Base-by-base conservation (phyloP, 2,888 invertebrate species). In the Chrysotoxum bicinctum region DNA sequence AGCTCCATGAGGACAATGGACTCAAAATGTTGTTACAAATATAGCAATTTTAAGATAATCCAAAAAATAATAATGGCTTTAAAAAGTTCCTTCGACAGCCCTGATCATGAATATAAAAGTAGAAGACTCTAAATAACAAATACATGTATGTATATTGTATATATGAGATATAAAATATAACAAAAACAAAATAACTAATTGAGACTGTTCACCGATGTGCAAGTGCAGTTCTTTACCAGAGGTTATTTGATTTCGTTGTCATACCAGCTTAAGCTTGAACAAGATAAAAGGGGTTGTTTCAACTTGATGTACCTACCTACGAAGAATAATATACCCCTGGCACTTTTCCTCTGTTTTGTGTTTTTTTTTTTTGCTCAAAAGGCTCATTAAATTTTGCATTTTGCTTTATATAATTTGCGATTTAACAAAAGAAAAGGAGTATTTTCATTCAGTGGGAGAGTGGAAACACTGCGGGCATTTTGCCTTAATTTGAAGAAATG, bases 171-270 rank as follows among this genome's bases (percentile, higher is more conserved):
- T 23, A 26, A 35, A 32, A 21, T 14, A 66, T 23, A 30, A 21
- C 37, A 26, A 32, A 43, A 54, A 43, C 26, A 52, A 48, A 48
- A 32, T 14, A 69, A 60, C 40, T 60, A 78, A 70, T 70, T 54
- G 78, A 72, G 78, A 78, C 35, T 56, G 37, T 56, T 78, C 56
- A 54, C 64, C 30, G 35, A 64, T 37, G 78, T 64, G 58, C 54
- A 77, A 70, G 78, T 64, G 58, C 70, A 77, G 54, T 40, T 37
- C 37, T 45, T 45, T 56, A 32, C 43, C 45, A 35, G 45, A 37
- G 62, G 62, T 78, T 78, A 78, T 78, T 72, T 72, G 70, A 72
- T 72, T 78, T 78, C 56, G 35, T 72, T 64, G 70, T 62, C 69
- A 69, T 43, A 43, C n/a, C 16, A 68, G 23, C 69, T 60, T 60